Evolutionary conservation across 2,888 invertebrate genomes (phyloP).

Genomic region (Diarsia rubi): DNA sequence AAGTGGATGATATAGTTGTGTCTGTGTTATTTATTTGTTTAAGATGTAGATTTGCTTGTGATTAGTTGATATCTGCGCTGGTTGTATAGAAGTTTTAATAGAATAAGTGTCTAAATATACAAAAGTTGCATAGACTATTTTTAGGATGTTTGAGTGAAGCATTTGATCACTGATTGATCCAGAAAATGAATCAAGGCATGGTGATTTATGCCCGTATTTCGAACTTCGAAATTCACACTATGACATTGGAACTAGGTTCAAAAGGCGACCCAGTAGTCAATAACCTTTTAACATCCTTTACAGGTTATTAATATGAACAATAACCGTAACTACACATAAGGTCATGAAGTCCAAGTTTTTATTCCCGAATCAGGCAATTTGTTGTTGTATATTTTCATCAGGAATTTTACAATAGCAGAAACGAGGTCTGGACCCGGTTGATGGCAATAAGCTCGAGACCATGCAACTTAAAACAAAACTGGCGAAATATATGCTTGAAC

Average conservation of each 20-base stretch:
- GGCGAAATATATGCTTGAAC: background rate
- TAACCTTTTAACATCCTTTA: background rate
- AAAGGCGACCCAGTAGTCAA: background rate
- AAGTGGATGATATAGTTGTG: constrained; percentile 42
- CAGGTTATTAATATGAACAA: no score
- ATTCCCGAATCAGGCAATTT: background rate
- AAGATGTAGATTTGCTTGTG: constrained; percentile 13
- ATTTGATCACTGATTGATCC: background rate
- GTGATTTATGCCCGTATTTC: background rate
- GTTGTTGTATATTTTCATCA: background rate
- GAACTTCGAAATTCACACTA: background rate
- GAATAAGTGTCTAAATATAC: background rate
- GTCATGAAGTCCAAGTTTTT: background rate
- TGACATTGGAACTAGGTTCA: background rate
- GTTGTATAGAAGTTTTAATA: background rate
- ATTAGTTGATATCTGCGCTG: background rate
- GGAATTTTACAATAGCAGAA: background rate
- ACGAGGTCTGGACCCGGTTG: background rate
- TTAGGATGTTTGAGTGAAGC: background rate
- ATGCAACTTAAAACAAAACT: background rate
- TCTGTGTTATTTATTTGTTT: constrained; percentile 41
- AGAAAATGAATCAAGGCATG: no score
- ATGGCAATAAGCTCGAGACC: background rate
- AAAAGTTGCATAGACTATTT: background rate
- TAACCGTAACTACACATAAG: no score